Evolutionary conservation across 2,113 vertebrate species (phyloP), one percentile per base, ranked within the genome.

Genomic region (Colistium nudipinnis): DNA sequence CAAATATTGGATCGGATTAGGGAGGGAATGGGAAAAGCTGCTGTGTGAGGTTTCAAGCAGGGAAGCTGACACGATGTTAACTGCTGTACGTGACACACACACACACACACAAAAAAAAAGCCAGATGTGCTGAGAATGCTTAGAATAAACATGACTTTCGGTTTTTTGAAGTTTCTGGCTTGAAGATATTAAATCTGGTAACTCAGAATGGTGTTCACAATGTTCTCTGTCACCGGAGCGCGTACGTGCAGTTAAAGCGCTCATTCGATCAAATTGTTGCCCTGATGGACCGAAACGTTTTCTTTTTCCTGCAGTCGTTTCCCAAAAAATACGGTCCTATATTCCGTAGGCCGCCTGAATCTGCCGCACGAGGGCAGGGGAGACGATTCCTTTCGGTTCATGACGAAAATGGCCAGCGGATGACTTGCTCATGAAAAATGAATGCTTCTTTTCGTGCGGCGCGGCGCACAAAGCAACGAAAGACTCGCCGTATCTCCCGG

Each of bases 1-100:
- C 30, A 33, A 43, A 54, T 36, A 54, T 51, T 56, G n/a, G n/a
- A n/a, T n/a, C n/a, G n/a, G n/a, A n/a, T n/a, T 38, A 24, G 45
- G 20, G 27, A 35, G 6, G 27, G 30, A 53, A 75, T 56, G 33
- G 45, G 54, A 52, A 12, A 38, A 6, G 44, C n/a, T 33, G n/a
- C 19, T 60, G 9, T 45, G 25, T 54, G 31, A 60, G 22, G 25
- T 28, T 22, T 44, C 1, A 0, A n/a, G 61, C 33, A 20, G 20
- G 10, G 39, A 36, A n/a, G n/a, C 33, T 27, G 51, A 61, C 11
- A 14, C 56, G 41, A 61, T 43, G 4, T 1, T 22, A 48, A 20
- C 60, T 76, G 25, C 31, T 55, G 19, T 14, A n/a, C 38, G 36
- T 45, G 41, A 67, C 36, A 24, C 9, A 36, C 28, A 20, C 8